Evolutionary conservation across 1,140 invertebrate genomes (phyloP), one percentile per base, ranked within the genome.

Genomic region (Procambarus virginalis): DNA sequence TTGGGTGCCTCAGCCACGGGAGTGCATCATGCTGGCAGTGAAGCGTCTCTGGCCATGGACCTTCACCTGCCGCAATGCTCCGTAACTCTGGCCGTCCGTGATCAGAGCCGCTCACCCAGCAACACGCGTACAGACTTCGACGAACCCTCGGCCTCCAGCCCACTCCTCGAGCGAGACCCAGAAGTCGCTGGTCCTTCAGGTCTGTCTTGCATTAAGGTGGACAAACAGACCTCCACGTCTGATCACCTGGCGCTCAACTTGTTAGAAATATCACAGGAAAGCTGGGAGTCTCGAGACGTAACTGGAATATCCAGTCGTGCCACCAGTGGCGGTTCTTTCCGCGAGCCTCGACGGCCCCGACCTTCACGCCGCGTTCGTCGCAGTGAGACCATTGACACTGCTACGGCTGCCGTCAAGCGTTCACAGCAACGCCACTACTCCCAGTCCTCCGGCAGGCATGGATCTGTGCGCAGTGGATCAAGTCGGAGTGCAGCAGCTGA

Each of bases 401-500:
- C 86, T 96, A 97, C 93, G 93, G 94, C 93, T 93, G 82, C 85
- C 58, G 51, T 68, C 70, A 82, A 84, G 34, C 51, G 68, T 51
- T 55, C 22, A 45, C 68, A 58, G 14, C 64, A 73, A 60, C 85
- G 73, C 73, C 83, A 79, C 51, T 48, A 77, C 55, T 75, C 78
- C 49, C 49, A 73, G 45, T 51, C 20, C 6, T 84, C 76, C 34
- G 77, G 80, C 80, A 79, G 87, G 68, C 78, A 76, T 49, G 89
- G 84, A 22, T 90, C 89, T 10, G 83, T 86, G 12, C 77, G 88
- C 51, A 92, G 90, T 70, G 81, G 87, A 14, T 45, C 78, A 87
- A 70, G 86, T 68, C 70, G 87, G 8, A 78, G 70, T 49, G 80
- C 75, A 45, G 46, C 12, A 20, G 85, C 64, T 49, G 84, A 73